Conservation (phyloP, 1,140 invertebrate genomes). For the Temnothorax longispinosus region DNA sequence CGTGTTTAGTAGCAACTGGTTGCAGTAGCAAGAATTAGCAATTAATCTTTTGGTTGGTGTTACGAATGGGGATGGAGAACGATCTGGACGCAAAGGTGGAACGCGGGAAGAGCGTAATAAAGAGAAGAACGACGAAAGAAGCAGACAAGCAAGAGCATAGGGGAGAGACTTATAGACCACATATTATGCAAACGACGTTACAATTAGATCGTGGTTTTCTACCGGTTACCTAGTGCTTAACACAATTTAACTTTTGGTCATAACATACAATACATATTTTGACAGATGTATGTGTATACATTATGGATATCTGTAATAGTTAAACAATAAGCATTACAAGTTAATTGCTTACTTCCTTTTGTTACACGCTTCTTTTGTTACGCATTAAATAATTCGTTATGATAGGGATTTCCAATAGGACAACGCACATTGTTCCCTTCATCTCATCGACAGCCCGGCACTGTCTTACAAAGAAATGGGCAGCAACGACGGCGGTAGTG, state of each 20-base stretch:
- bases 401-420: slow-evolving; percentile 37
- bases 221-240: slow-evolving; percentile 78
- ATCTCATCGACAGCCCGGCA: slow-evolving; percentile 69
- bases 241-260: slow-evolving; percentile 75
- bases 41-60: slow-evolving; percentile 79
- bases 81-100: slow-evolving; percentile 62
- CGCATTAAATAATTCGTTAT: slow-evolving; percentile 23
- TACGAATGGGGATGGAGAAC: slow-evolving; percentile 59
- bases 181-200: slow-evolving; percentile 84
- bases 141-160: slow-evolving; percentile 43
- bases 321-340: neutral
- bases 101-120: slow-evolving; percentile 62
- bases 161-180: slow-evolving; percentile 72
- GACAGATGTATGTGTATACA: neutral
- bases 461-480: slow-evolving; percentile 68
- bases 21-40: slow-evolving; percentile 80
- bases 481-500: slow-evolving; percentile 57
- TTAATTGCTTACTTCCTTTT: neutral
- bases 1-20: slow-evolving; percentile 79
- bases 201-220: slow-evolving; percentile 82
- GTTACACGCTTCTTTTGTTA: neutral
- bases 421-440: slow-evolving; percentile 63
- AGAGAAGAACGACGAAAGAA: slow-evolving; percentile 45
- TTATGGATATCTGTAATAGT: neutral
- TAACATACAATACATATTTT: neutral